Conservation (phyloP, 2,888 invertebrate genomes). For the Doris montereyensis region DNA sequence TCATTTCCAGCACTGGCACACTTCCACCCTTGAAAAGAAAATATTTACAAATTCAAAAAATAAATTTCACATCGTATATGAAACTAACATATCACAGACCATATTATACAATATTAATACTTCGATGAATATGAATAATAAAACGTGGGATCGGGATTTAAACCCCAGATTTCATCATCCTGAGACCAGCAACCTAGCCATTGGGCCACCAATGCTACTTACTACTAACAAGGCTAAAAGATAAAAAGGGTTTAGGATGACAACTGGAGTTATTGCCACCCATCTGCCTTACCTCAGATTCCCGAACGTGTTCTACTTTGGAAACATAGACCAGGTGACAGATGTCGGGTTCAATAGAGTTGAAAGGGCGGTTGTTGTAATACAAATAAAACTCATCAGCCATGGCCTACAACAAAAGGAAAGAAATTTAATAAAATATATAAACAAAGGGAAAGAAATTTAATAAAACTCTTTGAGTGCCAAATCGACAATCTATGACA, state of each 20-base stretch:
- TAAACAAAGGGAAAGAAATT: not conserved
- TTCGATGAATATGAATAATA: too few species aligned
- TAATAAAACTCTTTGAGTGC: not conserved
- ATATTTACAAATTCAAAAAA: too few species aligned
- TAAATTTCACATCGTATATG: too few species aligned
- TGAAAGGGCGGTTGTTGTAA: constrained; percentile 94
- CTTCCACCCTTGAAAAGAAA: constrained; percentile 68
- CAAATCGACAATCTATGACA: not conserved
- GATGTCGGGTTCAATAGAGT: constrained; percentile 91
- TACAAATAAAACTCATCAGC: constrained; percentile 93
- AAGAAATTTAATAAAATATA: not conserved
- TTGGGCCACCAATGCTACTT: too few species aligned
- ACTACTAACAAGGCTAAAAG: too few species aligned
- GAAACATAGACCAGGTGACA: constrained; percentile 98
- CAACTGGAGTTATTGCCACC: too few species aligned
- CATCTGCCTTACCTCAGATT: constrained; percentile 81
- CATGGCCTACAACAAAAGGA: constrained; percentile 77
- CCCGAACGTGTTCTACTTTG: constrained; percentile 85
- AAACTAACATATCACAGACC: too few species aligned
- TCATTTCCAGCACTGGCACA: constrained; percentile 81
- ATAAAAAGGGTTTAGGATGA: too few species aligned
- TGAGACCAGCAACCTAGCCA: too few species aligned
- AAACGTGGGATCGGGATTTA: too few species aligned
- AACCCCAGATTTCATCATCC: too few species aligned
- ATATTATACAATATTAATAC: too few species aligned